These are phyloP conservation scores for Caenorhabditis briggsae DNA, from an alignment of 1,140 invertebrate genomes.

Conservation along the genomic window DNA sequence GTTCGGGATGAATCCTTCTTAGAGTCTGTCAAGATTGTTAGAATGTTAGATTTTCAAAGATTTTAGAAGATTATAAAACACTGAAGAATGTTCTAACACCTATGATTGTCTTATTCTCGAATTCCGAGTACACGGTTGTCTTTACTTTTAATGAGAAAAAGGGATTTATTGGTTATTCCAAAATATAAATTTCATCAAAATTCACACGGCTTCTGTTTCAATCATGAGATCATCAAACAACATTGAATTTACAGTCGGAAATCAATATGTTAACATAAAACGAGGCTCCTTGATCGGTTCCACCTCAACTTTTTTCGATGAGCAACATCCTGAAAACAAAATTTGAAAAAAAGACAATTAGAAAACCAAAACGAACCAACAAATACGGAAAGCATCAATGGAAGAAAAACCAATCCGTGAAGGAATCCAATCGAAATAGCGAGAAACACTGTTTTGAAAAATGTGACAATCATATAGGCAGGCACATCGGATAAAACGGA, in stretches of 20 bases:
- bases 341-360: neutral
- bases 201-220: slow-evolving; percentile 4
- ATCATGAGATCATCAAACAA: neutral
- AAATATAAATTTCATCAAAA: neutral
- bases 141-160: too few species aligned
- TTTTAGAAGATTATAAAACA: too few species aligned
- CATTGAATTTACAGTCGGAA: neutral
- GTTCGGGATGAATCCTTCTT: too few species aligned
- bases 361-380: slow-evolving; percentile 77
- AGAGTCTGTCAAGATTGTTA: too few species aligned
- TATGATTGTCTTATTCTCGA: too few species aligned
- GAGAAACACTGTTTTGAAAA: slow-evolving; percentile 96
- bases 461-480: slow-evolving; percentile 96
- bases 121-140: too few species aligned
- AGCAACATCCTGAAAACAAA: slow-evolving; percentile 9
- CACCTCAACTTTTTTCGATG: slow-evolving; percentile 9
- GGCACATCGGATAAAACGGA: slow-evolving; percentile 88
- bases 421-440: slow-evolving; percentile 89
- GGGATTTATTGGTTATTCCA: too few species aligned
- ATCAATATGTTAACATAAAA: slow-evolving; percentile 1
- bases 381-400: slow-evolving; percentile 88
- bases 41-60: too few species aligned
- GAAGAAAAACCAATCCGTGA: slow-evolving; percentile 92
- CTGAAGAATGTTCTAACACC: too few species aligned
- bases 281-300: neutral